Conservation (phyloP, 2,888 invertebrate genomes). For the Cryptocheilus praepositus region DNA sequence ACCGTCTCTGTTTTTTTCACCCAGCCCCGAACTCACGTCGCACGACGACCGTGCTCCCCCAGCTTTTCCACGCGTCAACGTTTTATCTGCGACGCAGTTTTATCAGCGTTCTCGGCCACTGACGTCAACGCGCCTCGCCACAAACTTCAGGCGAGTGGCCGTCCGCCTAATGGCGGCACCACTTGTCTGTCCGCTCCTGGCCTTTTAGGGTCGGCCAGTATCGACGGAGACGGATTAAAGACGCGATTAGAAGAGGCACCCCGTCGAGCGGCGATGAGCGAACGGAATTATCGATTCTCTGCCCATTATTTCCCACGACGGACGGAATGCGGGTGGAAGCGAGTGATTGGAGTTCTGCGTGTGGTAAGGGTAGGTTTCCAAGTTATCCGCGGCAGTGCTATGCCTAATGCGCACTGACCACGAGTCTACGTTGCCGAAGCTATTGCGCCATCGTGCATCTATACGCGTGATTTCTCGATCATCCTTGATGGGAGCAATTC, state of each 20-base stretch:
- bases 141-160: constrained; percentile 33
- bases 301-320: too few species aligned
- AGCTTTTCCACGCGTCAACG: constrained; percentile 24
- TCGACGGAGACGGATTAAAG: constrained; percentile 28
- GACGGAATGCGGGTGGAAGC: too few species aligned
- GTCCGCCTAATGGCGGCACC: constrained; percentile 38
- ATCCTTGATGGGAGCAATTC: constrained; percentile 22
- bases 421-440: too few species aligned
- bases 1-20: background rate
- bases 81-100: constrained; percentile 44
- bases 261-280: background rate
- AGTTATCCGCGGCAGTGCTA: too few species aligned
- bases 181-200: constrained; percentile 29
- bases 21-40: background rate
- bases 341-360: too few species aligned
- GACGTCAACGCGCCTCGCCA: constrained; percentile 40
- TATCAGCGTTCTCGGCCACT: constrained; percentile 45
- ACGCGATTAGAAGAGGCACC: too few species aligned
- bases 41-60: background rate
- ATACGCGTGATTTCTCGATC: constrained; percentile 1
- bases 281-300: background rate
- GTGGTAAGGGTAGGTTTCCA: too few species aligned
- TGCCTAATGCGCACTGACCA: too few species aligned
- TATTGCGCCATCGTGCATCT: background rate
- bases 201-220: constrained; percentile 25